Evolutionary conservation across 2,113 vertebrate genomes (phyloP).

Genomic region (Pangasianodon gigas): DNA sequence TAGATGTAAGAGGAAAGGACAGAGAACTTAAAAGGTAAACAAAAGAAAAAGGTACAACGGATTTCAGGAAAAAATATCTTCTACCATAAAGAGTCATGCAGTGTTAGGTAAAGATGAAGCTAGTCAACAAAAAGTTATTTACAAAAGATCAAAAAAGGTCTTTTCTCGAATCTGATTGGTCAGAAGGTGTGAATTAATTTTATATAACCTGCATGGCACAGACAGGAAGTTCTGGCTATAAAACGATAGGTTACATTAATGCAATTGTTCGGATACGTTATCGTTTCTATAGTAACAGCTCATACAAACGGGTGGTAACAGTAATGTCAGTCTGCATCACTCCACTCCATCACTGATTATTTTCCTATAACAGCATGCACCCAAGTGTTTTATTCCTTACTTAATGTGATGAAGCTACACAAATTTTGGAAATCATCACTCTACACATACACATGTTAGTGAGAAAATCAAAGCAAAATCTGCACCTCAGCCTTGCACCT

Average conservation of each 20-base stretch:
- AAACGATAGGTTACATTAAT: not conserved
- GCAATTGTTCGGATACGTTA: not conserved
- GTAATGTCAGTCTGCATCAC: not conserved
- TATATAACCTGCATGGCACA: not conserved
- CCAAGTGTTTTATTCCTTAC: too few species aligned
- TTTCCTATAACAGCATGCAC: not conserved
- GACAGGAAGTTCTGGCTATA: not conserved
- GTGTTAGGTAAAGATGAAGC: not conserved
- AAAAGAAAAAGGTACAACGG: not conserved
- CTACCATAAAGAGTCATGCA: not conserved
- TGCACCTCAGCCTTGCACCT: too few species aligned
- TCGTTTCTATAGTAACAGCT: not conserved
- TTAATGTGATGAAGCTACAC: too few species aligned
- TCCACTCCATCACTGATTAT: not conserved
- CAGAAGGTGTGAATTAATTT: not conserved
- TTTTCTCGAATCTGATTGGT: not conserved
- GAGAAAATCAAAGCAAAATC: too few species aligned
- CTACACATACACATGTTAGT: too few species aligned
- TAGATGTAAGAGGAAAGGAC: conserved; percentile 57
- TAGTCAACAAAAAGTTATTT: not conserved
- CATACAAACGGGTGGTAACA: not conserved
- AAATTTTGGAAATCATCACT: too few species aligned
- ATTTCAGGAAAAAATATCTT: not conserved
- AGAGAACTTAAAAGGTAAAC: not conserved
- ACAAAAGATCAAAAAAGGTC: not conserved